These are phyloP conservation scores for Periphyllus acericola DNA, from an alignment of 2,888 invertebrate genomes.

Conservation along the genomic window DNA sequence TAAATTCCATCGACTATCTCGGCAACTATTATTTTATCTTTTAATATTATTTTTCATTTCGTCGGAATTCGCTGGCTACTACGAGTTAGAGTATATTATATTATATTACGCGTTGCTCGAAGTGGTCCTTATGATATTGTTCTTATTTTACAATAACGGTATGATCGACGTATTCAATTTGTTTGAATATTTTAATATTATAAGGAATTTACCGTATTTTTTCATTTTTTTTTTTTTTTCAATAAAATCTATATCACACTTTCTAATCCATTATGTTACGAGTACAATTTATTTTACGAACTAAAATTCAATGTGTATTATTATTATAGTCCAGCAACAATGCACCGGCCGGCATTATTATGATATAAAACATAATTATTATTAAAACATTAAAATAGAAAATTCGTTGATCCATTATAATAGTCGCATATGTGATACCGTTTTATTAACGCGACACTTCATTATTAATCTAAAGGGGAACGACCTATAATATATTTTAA, in stretches of 20 bases:
- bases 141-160: slow-evolving; percentile 26
- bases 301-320: not conserved
- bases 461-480: not conserved
- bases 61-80: not conserved
- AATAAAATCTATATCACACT: slow-evolving; percentile 37
- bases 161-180: slow-evolving; percentile 40
- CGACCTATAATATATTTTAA: not conserved
- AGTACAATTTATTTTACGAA: slow-evolving; percentile 22
- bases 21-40: not conserved
- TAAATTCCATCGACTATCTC: not conserved
- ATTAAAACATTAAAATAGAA: slow-evolving; percentile 32
- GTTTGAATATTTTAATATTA: slow-evolving; percentile 4
- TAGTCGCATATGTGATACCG: not conserved
- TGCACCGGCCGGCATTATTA: not conserved
- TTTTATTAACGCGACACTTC: not conserved
- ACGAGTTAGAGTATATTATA: no score
- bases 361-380: slow-evolving; percentile 20
- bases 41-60: not conserved
- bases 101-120: not conserved
- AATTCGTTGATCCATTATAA: slow-evolving; percentile 8
- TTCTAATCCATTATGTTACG: slow-evolving; percentile 49
- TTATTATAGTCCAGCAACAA: slow-evolving; percentile 6
- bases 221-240: not conserved
- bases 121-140: not conserved
- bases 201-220: slow-evolving; percentile 23